Conservation (phyloP, 64 coral and sea anemone species). For the Cladopsammia gracilis region DNA sequence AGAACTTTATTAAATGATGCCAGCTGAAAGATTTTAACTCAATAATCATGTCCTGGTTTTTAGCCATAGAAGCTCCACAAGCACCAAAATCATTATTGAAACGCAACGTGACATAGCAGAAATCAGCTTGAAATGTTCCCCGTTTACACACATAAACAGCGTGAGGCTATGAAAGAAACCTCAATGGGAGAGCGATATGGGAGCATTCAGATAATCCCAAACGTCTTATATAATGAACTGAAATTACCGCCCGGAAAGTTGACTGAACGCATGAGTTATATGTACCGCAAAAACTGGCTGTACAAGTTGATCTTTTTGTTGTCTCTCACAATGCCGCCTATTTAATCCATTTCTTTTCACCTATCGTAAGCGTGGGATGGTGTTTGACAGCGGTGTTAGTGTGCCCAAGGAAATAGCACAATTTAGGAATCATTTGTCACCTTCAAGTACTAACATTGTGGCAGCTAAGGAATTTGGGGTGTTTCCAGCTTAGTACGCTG, state of each 20-base stretch:
- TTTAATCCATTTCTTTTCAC: background rate
- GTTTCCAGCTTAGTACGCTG: background rate
- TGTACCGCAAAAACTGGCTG: background rate
- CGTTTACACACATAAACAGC: slow-evolving; percentile 33
- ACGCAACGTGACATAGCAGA: background rate
- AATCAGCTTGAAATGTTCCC: background rate
- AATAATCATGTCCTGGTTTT: background rate
- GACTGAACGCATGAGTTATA: background rate
- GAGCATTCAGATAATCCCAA: background rate
- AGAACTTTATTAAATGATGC: background rate
- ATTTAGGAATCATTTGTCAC: background rate
- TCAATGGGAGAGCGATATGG: background rate
- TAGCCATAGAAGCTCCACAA: background rate
- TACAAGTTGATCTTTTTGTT: slow-evolving; percentile 25
- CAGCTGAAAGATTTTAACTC: background rate
- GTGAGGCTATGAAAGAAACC: background rate
- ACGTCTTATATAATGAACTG: background rate
- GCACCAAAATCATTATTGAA: background rate
- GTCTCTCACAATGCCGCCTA: background rate
- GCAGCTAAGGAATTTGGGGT: background rate
- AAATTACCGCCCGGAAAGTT: slow-evolving; percentile 19
- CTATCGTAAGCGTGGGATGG: background rate
- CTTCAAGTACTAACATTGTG: background rate
- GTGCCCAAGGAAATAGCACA: slow-evolving; percentile 25
- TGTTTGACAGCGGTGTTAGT: background rate